Evolutionary conservation across 2,888 invertebrate genomes (phyloP), one percentile per base, ranked within the genome.

Genomic region (Patella pellucida): DNA sequence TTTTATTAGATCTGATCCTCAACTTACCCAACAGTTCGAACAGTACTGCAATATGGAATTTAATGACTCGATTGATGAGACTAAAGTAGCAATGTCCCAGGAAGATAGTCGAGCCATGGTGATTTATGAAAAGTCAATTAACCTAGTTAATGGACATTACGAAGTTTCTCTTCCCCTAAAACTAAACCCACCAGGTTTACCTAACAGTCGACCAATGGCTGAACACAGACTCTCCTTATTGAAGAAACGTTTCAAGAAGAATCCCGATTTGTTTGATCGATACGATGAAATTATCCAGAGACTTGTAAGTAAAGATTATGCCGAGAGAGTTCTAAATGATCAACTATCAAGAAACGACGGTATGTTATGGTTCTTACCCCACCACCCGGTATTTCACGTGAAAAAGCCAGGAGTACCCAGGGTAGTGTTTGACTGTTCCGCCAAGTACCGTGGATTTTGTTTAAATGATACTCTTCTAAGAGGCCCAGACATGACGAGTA

Each of bases 31-130:
- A 62, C 62, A 62, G 14, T 62, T 62, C 14, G 12, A 62, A 62
- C 62, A 62, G 62, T 62, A 23, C 23, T 62, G 19, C 23, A 23
- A 62, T 62, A 62, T 62, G 62, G 62, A 62, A 62, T 23, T 62
- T 62, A 62, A 62, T 62, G 62, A 62, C 23, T 23, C 62, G 11
- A 62, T 62, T 23, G 62, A 62, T 62, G 62, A 62, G 62, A 62
- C 62, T 23, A 62, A 23, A 62, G 19, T 62, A 62, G 62, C 19
- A 23, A 62, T 62, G 62, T 62, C 62, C 23, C 23, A 62, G 23
- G 62, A 62, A 23, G 62, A 62, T 62, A 62, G 12, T 23, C 19
- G 23, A 23, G 62, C 23, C 23, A 23, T 62, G 62, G 62, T 23
- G 23, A 62, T 62, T 23, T 62, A 62, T 4, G 23, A 62, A 0